phyloP scores from a whole-genome alignment of 2,113 vertebrate species.

The Elanoides forficatus region DNA sequence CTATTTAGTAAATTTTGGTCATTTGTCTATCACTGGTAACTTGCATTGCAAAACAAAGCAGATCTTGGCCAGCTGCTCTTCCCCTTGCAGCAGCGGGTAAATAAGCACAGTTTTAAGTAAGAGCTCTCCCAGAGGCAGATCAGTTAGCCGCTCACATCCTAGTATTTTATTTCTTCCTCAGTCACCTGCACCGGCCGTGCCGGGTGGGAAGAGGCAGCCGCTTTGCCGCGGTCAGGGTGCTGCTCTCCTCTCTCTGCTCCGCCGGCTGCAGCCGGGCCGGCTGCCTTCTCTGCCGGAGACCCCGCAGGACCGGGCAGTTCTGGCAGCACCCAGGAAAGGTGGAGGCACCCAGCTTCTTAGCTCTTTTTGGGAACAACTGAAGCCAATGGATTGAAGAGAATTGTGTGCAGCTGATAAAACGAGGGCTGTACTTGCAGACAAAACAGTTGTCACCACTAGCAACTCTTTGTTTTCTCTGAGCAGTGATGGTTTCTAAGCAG shows the following conservation, averaged over 20 bases:
- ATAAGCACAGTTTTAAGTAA: rapidly evolving
- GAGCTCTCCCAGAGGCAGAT: not conserved
- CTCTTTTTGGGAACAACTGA: not conserved
- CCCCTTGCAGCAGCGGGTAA: not conserved
- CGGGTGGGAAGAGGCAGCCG: not conserved
- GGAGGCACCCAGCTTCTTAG: not conserved
- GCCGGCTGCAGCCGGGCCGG: not conserved
- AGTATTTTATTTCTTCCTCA: not conserved
- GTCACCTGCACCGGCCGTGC: not conserved
- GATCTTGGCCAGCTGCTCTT: not conserved
- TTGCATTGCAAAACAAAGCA: not conserved
- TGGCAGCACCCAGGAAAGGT: not conserved
- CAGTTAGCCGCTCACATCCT: rapidly evolving
- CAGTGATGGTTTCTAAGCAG: not conserved
- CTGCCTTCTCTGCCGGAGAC: not conserved
- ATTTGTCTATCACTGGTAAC: not conserved
- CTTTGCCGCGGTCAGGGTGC: not conserved
- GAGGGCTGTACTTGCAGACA: not conserved
- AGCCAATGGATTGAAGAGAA: not conserved
- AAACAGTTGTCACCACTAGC: not conserved
- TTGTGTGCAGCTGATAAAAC: not conserved
- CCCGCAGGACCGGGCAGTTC: too few relatives aligned
- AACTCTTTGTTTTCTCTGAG: not conserved
- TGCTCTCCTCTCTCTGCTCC: too few relatives aligned
- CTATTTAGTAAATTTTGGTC: not conserved